Evolutionary conservation across 2,888 invertebrate genomes (phyloP), one percentile per base, ranked within the genome.

Genomic region (Maniola hyperantus): DNA sequence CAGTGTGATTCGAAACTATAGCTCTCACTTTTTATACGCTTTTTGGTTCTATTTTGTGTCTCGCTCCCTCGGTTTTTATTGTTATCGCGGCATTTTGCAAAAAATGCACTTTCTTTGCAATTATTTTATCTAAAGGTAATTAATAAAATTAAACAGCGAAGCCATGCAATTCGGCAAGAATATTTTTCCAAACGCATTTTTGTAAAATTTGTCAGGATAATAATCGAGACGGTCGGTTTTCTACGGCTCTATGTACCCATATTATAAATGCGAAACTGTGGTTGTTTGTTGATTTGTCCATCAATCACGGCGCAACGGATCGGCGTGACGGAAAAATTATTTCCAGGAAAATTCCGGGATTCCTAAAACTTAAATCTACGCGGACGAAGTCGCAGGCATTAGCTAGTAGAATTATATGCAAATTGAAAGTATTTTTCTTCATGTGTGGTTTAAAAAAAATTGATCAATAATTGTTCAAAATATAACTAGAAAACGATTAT

Each of bases 1-100:
- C 26, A 26, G 26, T 26, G 26, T 36, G 6, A n/a, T n/a, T n/a
- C n/a, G 36, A 20, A 20, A 50, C 18, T 50, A 50, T 50, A 5
- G 50, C 50, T 26, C 26, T 20, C 7, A 5, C 11, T n/a, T 34
- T 53, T 7, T n/a, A 6, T n/a, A n/a, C 34, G n/a, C n/a, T n/a
- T 53, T 53, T 53, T 53, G 33, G 53, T 33, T 53, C 34, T 53
- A 53, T 53, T 53, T 34, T n/a, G 13, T 33, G 53, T 53, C n/a
- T 53, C 53, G 53, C 53, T 53, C 53, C 7, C 53, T 33, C 53
- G 53, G 1, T 34, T 53, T n/a, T 34, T 34, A 33, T 33, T 53
- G 33, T 53, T 53, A 33, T 33, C 33, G 33, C 33, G 34, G 33
- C n/a, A n/a, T 33, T 26, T 51, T 33, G 20, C 10, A 53, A n/a